phyloP scores from a whole-genome alignment of 2,113 vertebrate genomes.

The Brachionichthys hirsutus region DNA sequence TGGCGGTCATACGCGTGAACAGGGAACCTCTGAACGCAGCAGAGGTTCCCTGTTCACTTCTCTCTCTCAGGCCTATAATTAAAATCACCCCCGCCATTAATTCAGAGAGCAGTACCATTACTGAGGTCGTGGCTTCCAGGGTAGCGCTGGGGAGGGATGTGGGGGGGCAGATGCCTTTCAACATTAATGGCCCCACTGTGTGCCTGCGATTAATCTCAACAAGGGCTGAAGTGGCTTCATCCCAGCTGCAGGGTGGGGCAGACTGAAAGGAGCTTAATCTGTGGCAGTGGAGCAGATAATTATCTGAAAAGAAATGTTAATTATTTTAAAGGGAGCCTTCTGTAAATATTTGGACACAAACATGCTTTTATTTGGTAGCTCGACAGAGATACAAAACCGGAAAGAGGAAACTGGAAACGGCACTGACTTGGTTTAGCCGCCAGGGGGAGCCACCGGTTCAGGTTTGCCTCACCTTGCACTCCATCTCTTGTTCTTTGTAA shows the following conservation, averaged over 20 bases:
- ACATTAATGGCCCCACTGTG: conserved; percentile 53
- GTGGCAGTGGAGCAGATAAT: background rate
- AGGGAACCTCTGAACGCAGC: conserved; percentile 32
- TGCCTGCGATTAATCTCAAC: conserved; percentile 65
- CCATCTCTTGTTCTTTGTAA: conserved; percentile 4
- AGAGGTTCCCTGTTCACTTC: conserved; percentile 31
- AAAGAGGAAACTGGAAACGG: background rate
- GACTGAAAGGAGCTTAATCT: conserved; percentile 53
- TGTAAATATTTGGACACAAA: background rate
- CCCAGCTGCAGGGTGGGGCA: conserved; percentile 38
- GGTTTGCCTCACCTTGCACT: background rate
- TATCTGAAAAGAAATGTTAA: background rate
- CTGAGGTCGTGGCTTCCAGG: conserved; percentile 52
- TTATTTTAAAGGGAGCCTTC: background rate
- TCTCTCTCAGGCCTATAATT: conserved; percentile 47
- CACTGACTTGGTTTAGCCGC: conserved; percentile 52
- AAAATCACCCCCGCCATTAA: conserved; percentile 55
- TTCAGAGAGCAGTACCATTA: conserved; percentile 59
- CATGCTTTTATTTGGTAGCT: background rate
- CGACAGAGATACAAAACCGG: too few relatives aligned
- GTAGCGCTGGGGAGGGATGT: conserved; percentile 48
- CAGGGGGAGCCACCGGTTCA: conserved; percentile 47
- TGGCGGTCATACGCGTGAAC: too few relatives aligned
- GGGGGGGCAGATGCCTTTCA: conserved; percentile 52
- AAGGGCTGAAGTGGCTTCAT: conserved; percentile 57